These are phyloP conservation scores for Lasaia peninsularis DNA, from an alignment of 1,140 invertebrate species.

Conservation along the genomic window DNA sequence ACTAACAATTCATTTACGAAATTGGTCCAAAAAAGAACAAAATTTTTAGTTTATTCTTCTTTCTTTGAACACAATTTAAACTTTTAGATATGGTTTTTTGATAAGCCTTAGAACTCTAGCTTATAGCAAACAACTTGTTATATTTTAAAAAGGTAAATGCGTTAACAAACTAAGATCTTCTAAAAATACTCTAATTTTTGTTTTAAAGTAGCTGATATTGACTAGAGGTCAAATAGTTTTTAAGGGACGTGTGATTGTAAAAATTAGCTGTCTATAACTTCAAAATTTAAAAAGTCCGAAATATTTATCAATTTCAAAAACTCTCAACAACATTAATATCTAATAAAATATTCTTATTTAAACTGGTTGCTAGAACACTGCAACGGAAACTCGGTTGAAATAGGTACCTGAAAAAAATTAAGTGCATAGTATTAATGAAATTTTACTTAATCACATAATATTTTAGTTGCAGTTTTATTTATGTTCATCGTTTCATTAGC, in stretches of 20 bases:
- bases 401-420: slow-evolving; percentile 40
- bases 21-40: slow-evolving; percentile 54
- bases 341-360: slow-evolving; percentile 38
- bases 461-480: too few relatives aligned
- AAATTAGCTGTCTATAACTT: slow-evolving; percentile 37
- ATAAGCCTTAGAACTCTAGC: slow-evolving; percentile 54
- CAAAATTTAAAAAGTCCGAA: slow-evolving; percentile 29
- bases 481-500: too few relatives aligned
- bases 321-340: slow-evolving; percentile 44
- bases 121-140: slow-evolving; percentile 50
- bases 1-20: slow-evolving; percentile 35
- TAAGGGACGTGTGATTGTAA: slow-evolving; percentile 47
- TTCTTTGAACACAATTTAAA: slow-evolving; percentile 42
- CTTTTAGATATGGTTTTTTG: slow-evolving; percentile 47
- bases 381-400: slow-evolving; percentile 31
- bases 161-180: slow-evolving; percentile 67
- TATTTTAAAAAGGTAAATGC: slow-evolving; percentile 46
- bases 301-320: slow-evolving; percentile 32
- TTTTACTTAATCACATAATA: too few relatives aligned
- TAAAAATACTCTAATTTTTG: slow-evolving; percentile 68
- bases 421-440: too few relatives aligned
- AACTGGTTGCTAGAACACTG: slow-evolving; percentile 28
- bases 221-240: slow-evolving; percentile 46
- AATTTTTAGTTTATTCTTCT: slow-evolving; percentile 28
- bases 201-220: slow-evolving; percentile 41